Conservation (phyloP, 1,140 invertebrate genomes). For the Ptiloglossa arizonensis region DNA sequence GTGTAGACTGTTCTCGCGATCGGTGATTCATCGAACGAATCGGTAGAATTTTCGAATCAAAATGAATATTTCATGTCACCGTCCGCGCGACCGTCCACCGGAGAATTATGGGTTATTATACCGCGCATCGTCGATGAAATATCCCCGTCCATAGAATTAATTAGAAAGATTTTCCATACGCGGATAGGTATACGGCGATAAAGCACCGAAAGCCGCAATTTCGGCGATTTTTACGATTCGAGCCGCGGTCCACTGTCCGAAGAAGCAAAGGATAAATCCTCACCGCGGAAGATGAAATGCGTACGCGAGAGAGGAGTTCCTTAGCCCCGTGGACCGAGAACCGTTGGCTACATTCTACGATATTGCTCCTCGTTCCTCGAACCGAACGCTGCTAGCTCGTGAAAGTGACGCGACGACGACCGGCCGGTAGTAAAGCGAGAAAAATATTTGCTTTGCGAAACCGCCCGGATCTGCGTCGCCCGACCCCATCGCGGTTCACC, state of each 20-base stretch:
- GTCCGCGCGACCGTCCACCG: no score
- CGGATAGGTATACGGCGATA: constrained; percentile 30
- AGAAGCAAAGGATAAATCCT: constrained; percentile 43
- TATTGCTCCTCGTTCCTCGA: constrained; percentile 64
- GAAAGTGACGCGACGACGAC: constrained; percentile 50
- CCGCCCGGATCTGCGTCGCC: constrained; percentile 50
- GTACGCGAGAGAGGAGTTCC: constrained; percentile 40
- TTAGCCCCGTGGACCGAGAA: constrained; percentile 57
- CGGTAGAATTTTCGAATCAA: constrained; percentile 20
- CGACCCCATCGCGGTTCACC: constrained; percentile 16
- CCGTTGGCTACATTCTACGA: constrained; percentile 56
- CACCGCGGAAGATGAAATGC: constrained; percentile 41
- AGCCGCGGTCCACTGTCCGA: constrained; percentile 34
- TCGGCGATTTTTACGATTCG: constrained; percentile 40
- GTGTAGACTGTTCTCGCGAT: neutral
- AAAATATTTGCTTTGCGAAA: constrained; percentile 71
- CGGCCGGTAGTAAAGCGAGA: constrained; percentile 61
- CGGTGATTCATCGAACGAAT: constrained; percentile 9
- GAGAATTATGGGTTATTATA: constrained; percentile 28
- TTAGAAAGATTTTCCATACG: constrained; percentile 41
- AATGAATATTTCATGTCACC: constrained; percentile 25
- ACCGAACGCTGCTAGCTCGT: constrained; percentile 44
- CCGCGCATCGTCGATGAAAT: constrained; percentile 24
- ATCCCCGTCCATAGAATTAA: constrained; percentile 34
- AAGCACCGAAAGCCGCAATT: constrained; percentile 42